phyloP scores from a whole-genome alignment of 2,113 vertebrate genomes.

The Merops nubicus region DNA sequence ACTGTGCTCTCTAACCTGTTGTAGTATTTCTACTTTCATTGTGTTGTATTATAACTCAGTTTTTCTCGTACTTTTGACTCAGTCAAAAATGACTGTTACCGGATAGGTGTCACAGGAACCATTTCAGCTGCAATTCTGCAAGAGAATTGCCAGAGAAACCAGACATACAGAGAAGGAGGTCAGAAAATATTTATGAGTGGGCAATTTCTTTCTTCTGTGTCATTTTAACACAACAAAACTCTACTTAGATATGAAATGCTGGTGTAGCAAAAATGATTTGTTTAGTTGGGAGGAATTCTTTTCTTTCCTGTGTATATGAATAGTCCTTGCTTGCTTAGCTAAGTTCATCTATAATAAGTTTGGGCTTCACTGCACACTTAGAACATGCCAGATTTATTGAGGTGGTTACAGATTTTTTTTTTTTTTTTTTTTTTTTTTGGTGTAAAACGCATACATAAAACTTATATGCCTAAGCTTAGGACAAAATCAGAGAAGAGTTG shows the following conservation, averaged over 20 bases:
- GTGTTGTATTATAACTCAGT: too few relatives aligned
- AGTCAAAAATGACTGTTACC: not conserved
- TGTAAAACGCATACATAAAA: not conserved
- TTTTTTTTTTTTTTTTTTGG: too few relatives aligned
- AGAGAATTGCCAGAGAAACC: not conserved
- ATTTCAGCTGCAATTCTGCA: not conserved
- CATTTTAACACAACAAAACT: not conserved
- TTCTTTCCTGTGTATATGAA: not conserved
- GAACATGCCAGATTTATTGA: not conserved
- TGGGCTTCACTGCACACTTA: not conserved
- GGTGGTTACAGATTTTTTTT: too few relatives aligned
- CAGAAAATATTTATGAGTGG: not conserved
- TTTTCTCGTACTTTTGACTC: not conserved
- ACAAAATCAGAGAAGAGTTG: not conserved
- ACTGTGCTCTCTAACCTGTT: not conserved
- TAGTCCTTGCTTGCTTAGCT: not conserved
- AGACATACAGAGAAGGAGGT: not conserved
- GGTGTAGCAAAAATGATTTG: not conserved
- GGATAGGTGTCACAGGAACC: not conserved
- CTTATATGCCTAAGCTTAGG: not conserved
- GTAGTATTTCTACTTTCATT: not conserved
- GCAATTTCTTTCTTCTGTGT: not conserved
- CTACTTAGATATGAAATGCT: not conserved
- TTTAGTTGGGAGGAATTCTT: not conserved
- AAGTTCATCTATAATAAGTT: not conserved